Percentiles rank a stretch among this genome's conserved stretches.
Evolutionary conservation across 2,888 invertebrate species (phyloP).

Genomic region (Psococerastis gibbosa): DNA sequence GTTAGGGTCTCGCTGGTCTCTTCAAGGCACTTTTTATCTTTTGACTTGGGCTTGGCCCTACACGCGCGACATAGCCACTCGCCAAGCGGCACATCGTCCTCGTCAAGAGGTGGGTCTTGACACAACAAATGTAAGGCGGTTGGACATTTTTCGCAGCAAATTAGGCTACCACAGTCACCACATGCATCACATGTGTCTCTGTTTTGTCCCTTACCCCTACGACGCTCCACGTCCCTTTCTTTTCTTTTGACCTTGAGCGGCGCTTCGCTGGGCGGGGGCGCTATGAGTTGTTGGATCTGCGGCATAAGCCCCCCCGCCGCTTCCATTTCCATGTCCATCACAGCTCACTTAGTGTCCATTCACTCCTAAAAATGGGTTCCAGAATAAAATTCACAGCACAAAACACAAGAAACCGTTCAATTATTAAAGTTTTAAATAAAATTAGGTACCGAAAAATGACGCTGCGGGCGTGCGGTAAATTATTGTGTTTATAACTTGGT

Average conservation of each 20-base stretch:
- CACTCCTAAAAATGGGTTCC: not conserved
- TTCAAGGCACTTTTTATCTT: slow-evolving; percentile 13
- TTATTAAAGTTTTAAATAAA: not conserved
- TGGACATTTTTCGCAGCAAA: slow-evolving; percentile 91
- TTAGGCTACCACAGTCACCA: slow-evolving; percentile 81
- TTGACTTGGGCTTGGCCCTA: slow-evolving; percentile 16
- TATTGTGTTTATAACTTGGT: too few relatives aligned
- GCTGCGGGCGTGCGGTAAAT: too few relatives aligned
- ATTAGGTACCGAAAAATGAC: too few relatives aligned
- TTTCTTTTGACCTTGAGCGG: slow-evolving; percentile 32
- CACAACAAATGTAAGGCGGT: slow-evolving; percentile 91
- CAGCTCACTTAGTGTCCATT: not conserved
- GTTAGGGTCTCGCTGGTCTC: slow-evolving; percentile 27
- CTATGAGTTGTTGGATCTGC: slow-evolving; percentile 77
- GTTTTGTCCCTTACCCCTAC: slow-evolving; percentile 77
- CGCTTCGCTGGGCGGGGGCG: slow-evolving; percentile 66
- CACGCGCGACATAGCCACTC: slow-evolving; percentile 87
- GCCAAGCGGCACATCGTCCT: slow-evolving; percentile 73
- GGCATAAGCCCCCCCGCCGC: slow-evolving; percentile 23
- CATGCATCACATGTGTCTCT: slow-evolving; percentile 90
- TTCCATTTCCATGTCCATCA: not conserved
- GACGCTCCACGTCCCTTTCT: slow-evolving; percentile 42
- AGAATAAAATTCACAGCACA: not conserved
- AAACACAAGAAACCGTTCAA: not conserved
- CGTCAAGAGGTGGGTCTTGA: slow-evolving; percentile 90